These are phyloP conservation scores for Macrotus californicus DNA, from an alignment of 2,113 vertebrate genomes.

Conservation along the genomic window DNA sequence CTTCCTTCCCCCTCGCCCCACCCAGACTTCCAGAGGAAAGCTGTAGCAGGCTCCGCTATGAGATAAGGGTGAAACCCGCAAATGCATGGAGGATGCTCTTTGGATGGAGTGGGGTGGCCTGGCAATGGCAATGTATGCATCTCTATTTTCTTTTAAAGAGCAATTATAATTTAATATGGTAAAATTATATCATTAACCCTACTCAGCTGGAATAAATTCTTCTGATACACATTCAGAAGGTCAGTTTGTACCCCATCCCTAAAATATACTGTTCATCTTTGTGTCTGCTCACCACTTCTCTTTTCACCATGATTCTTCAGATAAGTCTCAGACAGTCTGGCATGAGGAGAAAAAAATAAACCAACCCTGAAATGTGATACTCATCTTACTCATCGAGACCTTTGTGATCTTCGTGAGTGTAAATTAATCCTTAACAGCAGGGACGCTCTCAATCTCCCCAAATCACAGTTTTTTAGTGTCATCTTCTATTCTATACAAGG, in stretches of 20 bases:
- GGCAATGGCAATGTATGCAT: background rate
- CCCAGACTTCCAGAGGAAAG: background rate
- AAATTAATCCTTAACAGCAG: slow-evolving; percentile 74
- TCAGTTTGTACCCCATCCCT: slow-evolving; percentile 48
- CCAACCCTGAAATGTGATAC: slow-evolving; percentile 50
- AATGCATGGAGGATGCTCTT: background rate
- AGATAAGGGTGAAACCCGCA: background rate
- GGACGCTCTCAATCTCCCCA: slow-evolving; percentile 56
- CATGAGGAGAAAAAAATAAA: slow-evolving; percentile 54
- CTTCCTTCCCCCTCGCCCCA: background rate
- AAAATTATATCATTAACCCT: slow-evolving; percentile 70
- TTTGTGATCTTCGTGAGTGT: slow-evolving; percentile 77
- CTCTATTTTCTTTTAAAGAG: slow-evolving; percentile 63
- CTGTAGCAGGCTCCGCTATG: background rate
- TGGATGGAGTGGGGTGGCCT: background rate
- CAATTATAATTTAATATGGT: slow-evolving; percentile 68
- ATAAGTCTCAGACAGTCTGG: slow-evolving; percentile 76
- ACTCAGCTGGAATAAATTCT: slow-evolving; percentile 61
- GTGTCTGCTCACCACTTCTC: slow-evolving; percentile 61
- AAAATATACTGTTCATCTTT: slow-evolving; percentile 68
- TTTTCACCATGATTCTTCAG: slow-evolving; percentile 59
- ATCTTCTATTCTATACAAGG: slow-evolving; percentile 53
- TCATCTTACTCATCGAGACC: slow-evolving; percentile 71
- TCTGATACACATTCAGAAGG: slow-evolving; percentile 57
- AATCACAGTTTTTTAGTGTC: slow-evolving; percentile 69